Evolutionary conservation across 2,888 invertebrate species (phyloP), one percentile per base, ranked within the genome.

Genomic region (Dolichomitus sp.): DNA sequence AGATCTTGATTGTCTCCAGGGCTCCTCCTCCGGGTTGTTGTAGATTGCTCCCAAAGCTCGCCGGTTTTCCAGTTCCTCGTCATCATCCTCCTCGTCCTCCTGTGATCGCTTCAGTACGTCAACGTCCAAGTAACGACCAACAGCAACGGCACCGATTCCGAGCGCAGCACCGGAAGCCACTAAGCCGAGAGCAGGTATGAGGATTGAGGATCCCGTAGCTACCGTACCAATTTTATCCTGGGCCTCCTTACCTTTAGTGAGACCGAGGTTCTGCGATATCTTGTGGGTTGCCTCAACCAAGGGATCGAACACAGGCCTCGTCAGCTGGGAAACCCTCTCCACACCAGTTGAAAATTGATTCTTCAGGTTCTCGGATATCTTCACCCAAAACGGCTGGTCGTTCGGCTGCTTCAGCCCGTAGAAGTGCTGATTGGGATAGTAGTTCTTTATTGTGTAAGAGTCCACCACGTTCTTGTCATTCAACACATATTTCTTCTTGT

Each of bases 81-180:
- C 94, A 86, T 95, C 95, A 84, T 94, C 94, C 52, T 95, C 94
- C 0, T 94, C 87, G 37, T 94, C 74, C 89, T 92, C 95, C n/a
- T 94, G 94, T 17, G 50, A 77, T n/a, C 95, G 94, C 63, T 95
- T 95, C 93, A 96, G 94, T 19, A 96, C 93, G 87, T 96, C 96
- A 0, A 95, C 95, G 86, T 96, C 96, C 9, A 97, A 93, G 81
- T 96, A 95, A 85, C 97, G 95, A 9, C 97, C 97, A 81, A 97
- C 96, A 0, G 97, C 97, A 0, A 97, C 97, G 0, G 97, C 97
- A 5, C 97, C 97, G n/a, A 97, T 95, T 0, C 97, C 97, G 30
- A 97, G 93, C 1, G 97, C 97, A 0, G 97, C 97, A 14, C 97
- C 97, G n/a, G 97, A 97, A 11, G 97, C 97, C 89, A 97, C 96